These are phyloP conservation scores for Caenorhabditis remanei DNA, from an alignment of 1,140 invertebrate species.

Conservation along the genomic window DNA sequence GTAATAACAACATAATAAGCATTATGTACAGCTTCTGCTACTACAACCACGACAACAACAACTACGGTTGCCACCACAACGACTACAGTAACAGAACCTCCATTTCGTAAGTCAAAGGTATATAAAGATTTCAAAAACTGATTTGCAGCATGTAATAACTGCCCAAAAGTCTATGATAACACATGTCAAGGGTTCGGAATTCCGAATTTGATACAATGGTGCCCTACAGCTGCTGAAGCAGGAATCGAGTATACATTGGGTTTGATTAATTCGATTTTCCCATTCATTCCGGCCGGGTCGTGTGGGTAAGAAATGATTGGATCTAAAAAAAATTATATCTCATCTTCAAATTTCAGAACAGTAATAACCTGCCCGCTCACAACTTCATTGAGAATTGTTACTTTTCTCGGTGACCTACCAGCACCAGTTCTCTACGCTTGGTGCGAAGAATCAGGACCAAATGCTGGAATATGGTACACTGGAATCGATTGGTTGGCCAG, in stretches of 20 bases:
- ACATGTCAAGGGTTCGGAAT: not conserved
- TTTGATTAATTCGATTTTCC: not conserved
- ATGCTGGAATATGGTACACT: not conserved
- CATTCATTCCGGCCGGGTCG: not conserved
- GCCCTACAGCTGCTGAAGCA: not conserved
- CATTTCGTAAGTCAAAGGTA: not conserved
- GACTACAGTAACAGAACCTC: not conserved
- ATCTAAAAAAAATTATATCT: not conserved
- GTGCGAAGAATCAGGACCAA: not conserved
- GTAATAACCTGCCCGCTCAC: not conserved
- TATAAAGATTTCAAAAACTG: not conserved
- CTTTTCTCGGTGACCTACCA: not conserved
- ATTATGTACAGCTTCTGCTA: not conserved
- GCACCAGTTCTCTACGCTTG: not conserved
- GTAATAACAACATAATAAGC: not conserved
- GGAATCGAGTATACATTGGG: not conserved
- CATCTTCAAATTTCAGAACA: not conserved
- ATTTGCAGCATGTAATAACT: not conserved
- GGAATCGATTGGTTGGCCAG: not conserved
- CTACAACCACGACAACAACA: not conserved
- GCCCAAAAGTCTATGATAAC: not conserved
- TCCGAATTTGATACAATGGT: not conserved
- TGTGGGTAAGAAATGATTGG: not conserved
- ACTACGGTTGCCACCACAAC: not conserved
- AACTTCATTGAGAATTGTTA: not conserved